Evolutionary conservation across 2,888 invertebrate species (phyloP), one percentile per base, ranked within the genome.

Genomic region (Prosopocoilus inquinatus): DNA sequence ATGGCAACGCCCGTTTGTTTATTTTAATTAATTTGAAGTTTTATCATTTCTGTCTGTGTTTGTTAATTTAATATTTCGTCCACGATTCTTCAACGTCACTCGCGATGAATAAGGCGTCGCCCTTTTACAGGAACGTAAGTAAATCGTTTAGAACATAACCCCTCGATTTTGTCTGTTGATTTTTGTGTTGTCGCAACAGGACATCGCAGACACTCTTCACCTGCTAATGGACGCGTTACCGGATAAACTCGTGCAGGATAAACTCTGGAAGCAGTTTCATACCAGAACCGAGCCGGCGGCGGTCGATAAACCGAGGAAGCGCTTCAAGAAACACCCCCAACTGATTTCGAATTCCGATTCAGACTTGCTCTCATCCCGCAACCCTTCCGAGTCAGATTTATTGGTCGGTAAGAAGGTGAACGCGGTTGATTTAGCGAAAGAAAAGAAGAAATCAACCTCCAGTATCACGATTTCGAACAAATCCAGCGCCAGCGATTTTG

Each of bases 181-280:
- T 11, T 36, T 5, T 15, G 3, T 41, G 1, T 41, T 39, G 35
- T 49, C 39, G 8, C 38, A n/a, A n/a, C n/a, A 58, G 58, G 54
- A 55, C 34, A 47, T 51, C 2, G 41, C 35, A 35, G 43, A 54
- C 35, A 48, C 11, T 34, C 35, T 58, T 33, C 45, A 49, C 13
- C 34, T 48, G 33, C 16, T 58, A n/a, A 35, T 54, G 34, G 47
- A 48, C 33, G 16, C 39, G 8, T 5, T 38, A 0, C 38, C 38
- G 1, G 13, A 38, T 5, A 38, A 38, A 3, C 38, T 13, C 7
- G 13, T 12, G 13, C 11, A 13, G 38, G 5, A 28, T 4, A 28
- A 28, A 28, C 20, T 28, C 20, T 28, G 20, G 20, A 28, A 28
- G 7, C 20, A 28, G 20, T 28, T 28, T 28, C 5, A 5, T 28